Percentiles rank a stretch among this genome's conserved stretches.
These are phyloP conservation scores for Pterocles gutturalis DNA, from an alignment of 2,113 vertebrate species.

Conservation along the genomic window DNA sequence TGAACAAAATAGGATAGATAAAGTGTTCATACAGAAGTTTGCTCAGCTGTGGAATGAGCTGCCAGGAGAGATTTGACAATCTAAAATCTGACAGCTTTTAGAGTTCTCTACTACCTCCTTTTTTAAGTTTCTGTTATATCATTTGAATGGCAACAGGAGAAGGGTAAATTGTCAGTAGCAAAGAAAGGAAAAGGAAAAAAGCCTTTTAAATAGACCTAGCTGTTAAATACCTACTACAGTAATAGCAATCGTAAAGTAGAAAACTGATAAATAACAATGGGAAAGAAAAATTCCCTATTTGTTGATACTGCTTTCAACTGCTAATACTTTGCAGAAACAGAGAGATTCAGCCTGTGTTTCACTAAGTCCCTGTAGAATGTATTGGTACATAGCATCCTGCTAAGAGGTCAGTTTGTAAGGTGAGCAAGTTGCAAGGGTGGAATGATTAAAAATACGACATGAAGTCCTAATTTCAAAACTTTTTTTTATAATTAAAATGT, in stretches of 20 bases:
- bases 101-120: not conserved
- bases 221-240: not conserved
- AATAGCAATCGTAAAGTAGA: not conserved
- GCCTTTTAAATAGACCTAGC: not conserved
- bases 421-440: not conserved
- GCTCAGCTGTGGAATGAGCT: slow-evolving; percentile 40
- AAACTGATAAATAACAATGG: not conserved
- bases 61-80: not conserved
- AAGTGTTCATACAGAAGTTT: slow-evolving; percentile 14
- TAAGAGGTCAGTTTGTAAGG: not conserved
- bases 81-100: slow-evolving; percentile 21
- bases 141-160: not conserved
- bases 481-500: not conserved
- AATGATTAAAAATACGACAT: not conserved
- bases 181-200: not conserved
- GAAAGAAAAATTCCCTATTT: not conserved
- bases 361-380: fast-evolving
- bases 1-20: slow-evolving; percentile 32
- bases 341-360: not conserved
- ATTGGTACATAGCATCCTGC: not conserved
- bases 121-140: not conserved
- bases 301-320: not conserved
- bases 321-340: not conserved
- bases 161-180: not conserved
- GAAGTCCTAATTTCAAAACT: not conserved